Conservation (phyloP, 2,888 invertebrate species). For the Cryptus armator region DNA sequence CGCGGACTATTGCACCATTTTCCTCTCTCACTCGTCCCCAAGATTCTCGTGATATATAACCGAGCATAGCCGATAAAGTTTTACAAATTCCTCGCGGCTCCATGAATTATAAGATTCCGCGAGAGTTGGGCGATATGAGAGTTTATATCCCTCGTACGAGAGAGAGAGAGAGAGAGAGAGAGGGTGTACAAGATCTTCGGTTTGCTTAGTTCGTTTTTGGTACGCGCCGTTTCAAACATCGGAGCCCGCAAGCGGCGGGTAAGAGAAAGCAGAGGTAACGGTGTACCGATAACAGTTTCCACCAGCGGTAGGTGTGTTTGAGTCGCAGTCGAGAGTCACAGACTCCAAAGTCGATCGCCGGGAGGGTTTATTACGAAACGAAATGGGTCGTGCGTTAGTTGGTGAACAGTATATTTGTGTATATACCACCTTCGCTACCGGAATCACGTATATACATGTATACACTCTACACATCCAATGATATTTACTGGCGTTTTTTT, state of each 20-base stretch:
- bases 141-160: conserved; percentile 34
- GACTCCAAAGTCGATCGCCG: conserved; percentile 23
- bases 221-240: not conserved
- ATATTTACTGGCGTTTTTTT: conserved; percentile 14
- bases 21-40: conserved; percentile 22
- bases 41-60: conserved; percentile 60
- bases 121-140: conserved; percentile 51
- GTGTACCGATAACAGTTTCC: not conserved
- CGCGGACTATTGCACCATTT: not conserved
- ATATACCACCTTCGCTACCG: not conserved
- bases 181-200: conserved; percentile 15
- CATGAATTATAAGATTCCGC: conserved; percentile 65
- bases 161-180: not conserved
- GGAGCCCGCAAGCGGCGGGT: not conserved
- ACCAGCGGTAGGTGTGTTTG: not conserved
- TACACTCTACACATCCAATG: conserved; percentile 1
- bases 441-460: not conserved
- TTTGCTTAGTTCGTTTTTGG: conserved; percentile 18
- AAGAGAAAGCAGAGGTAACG: not conserved
- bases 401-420: not conserved
- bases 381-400: conserved; percentile 17
- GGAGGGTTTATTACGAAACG: conserved; percentile 26
- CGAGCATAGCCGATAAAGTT: conserved; percentile 65
- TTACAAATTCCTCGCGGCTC: conserved; percentile 65
- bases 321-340: not conserved